Evolutionary conservation across 2,797 vertebrate species (phyloP), one percentile per base, ranked within the genome.

Genomic region (Phataginus tetradactyla): DNA sequence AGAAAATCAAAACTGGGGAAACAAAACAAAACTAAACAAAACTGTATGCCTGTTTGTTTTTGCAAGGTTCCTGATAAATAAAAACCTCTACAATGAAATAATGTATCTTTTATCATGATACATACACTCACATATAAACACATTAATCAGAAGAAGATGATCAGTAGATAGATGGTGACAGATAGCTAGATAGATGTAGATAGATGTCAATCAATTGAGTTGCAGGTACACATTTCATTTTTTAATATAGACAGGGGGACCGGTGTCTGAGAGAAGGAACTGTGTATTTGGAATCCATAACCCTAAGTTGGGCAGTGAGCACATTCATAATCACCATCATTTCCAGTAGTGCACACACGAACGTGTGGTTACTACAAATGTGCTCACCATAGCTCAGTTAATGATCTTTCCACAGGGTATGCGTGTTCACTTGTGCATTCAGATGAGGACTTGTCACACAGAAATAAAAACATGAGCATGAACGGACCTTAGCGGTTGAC

Each of bases 381-480:
- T 55, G 95, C 87, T 77, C 89, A 45, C 66, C 57, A 37, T 34
- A 42, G 85, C 86, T 85, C 94, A 25, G 96, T 94, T 97, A 97
- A 97, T 92, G 96, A 96, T 97, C 96, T 96, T 94, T 95, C 95
- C 95, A 77, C 77, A n/a, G 77, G 95, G 61, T 71, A n/a, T 79
- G 57, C 86, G 95, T 75, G 68, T 18, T 81, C 90, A 39, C 86
- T 88, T 95, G 69, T 96, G 97, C 98, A 96, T 97, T 92, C 96
- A 92, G 55, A 96, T 89, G 95, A 96, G 95, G 90, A 13, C 84
- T 77, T 68, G 92, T 94, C 96, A 80, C 72, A 11, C 95, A 96
- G 97, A 96, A 97, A 98, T 90, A 45, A 90, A 91, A 78, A 86
- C 78, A 34, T 4, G 80, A 15, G 34, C 95, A 93, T 29, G 90